Percentiles rank a stretch among this genome's conserved stretches.
phyloP scores from a whole-genome alignment of 2,888 invertebrate genomes.

The Unio delphinus region DNA sequence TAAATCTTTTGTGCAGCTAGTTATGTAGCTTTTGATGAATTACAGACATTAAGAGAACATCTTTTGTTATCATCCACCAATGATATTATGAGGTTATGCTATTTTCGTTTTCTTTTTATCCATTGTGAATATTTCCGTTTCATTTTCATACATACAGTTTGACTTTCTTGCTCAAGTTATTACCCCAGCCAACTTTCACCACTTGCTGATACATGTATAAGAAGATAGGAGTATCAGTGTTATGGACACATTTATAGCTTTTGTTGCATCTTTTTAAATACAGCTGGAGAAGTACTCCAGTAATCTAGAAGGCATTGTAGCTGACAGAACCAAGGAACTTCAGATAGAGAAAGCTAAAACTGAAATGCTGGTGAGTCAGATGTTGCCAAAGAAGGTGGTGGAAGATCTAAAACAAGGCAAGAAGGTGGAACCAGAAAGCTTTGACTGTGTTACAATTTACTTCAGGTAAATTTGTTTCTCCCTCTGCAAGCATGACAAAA shows the following conservation, averaged over 20 bases:
- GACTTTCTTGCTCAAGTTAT: too few species aligned
- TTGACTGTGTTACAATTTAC: constrained; percentile 58
- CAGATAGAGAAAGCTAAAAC: constrained; percentile 60
- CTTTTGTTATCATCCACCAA: too few species aligned
- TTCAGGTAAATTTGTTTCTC: constrained; percentile 39
- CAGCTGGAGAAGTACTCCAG: constrained; percentile 54
- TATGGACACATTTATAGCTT: background rate
- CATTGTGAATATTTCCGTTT: too few species aligned
- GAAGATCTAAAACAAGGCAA: constrained; percentile 57
- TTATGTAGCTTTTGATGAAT: too few species aligned
- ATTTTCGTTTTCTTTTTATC: too few species aligned
- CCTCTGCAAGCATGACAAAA: background rate
- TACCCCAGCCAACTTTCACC: too few species aligned
- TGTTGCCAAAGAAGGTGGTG: constrained; percentile 62
- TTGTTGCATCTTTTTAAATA: background rate
- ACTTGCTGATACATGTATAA: background rate
- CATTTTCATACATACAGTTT: too few species aligned
- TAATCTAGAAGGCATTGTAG: constrained; percentile 56
- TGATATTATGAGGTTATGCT: too few species aligned
- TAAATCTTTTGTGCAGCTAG: too few species aligned
- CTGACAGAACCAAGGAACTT: constrained; percentile 53
- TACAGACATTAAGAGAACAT: too few species aligned
- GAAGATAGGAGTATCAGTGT: background rate
- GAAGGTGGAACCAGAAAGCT: constrained; percentile 51
- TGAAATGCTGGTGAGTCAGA: constrained; percentile 58